These are phyloP conservation scores for Melinaea menophilus DNA, from an alignment of 2,888 invertebrate genomes.

Conservation along the genomic window DNA sequence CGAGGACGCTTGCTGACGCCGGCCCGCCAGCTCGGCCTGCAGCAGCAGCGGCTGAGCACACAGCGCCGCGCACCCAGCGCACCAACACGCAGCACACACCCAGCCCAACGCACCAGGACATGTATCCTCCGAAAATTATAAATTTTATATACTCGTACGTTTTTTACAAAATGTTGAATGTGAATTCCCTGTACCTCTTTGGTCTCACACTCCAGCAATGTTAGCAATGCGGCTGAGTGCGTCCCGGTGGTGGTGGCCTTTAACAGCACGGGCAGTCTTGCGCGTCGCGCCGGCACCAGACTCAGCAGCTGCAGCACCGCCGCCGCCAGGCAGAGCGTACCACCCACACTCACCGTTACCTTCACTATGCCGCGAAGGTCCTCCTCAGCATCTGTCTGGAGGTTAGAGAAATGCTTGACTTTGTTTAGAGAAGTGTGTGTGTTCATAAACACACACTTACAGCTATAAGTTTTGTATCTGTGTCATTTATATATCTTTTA, in stretches of 20 bases:
- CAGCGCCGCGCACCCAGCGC: constrained; percentile 82
- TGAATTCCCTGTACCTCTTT: constrained; percentile 47
- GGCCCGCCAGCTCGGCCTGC: constrained; percentile 82
- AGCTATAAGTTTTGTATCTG: too few relatives aligned
- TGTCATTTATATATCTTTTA: too few relatives aligned
- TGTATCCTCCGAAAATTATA: constrained; percentile 41
- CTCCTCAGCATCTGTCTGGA: constrained; percentile 63
- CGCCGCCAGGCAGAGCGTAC: constrained; percentile 63
- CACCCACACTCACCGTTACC: constrained; percentile 61
- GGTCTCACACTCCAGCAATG: constrained; percentile 61
- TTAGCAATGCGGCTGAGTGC: constrained; percentile 61
- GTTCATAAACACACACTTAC: too few relatives aligned
- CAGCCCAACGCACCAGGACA: constrained; percentile 80
- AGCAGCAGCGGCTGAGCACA: constrained; percentile 84
- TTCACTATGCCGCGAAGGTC: constrained; percentile 63
- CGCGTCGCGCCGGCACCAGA: constrained; percentile 48
- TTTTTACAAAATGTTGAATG: too few relatives aligned
- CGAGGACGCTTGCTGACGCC: constrained; percentile 80
- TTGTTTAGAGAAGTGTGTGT: background rate
- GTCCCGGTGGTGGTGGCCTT: constrained; percentile 63
- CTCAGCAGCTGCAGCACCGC: constrained; percentile 60
- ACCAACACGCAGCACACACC: constrained; percentile 84
- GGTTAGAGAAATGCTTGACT: background rate
- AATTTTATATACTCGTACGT: too few relatives aligned
- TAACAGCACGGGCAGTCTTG: constrained; percentile 53